Base-by-base conservation (phyloP, 1,140 invertebrate species). In the Pseudoatta argentina region DNA sequence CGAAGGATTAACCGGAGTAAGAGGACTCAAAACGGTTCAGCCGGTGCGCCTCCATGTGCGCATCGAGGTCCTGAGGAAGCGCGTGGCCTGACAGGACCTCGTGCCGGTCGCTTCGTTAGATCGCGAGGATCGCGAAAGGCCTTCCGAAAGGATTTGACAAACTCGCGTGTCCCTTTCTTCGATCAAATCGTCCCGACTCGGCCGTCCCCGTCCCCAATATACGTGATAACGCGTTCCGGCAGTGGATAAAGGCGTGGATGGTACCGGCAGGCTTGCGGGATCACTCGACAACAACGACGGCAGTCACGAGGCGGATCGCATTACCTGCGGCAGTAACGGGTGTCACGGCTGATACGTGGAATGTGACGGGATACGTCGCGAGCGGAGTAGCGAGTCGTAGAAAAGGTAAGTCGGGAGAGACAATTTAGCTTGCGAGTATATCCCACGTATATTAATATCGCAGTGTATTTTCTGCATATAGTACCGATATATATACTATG, bases 361-460 rank as follows among this genome's bases (percentile, higher is more conserved):
- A 90, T 90, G 88, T 90, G 86, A 90, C 88, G 64, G 72, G 86
- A 53, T 53, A 90, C 75, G 66, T 66, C 55, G 75, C 53, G 39
- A 86, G 86, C 44, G 86, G 71, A 69, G 79, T 78, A 69, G 79
- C 77, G 64, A 87, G 83, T 88, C 82, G 76, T 88, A 90, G 76
- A 86, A 86, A 90, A 90, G 86, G 89, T 90, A 73, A 21, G 7
- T n/a, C 10, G 6, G 67, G 6, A 75, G 5, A 24, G n/a, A 59
- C 16, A 16, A 57, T 39, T 1, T 21, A 2, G 34, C 21, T 10
- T 16, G 67, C 21, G 39, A 71, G 44, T 48, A 53, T 8, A 44
- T 44, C 39, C 39, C 39, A 44, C 39, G 39, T 8, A 44, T 44
- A 44, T 44, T 44, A 44, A 10, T 10, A 44, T 44, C 39, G 34